These are phyloP conservation scores for Rhagium mordax DNA, from an alignment of 2,888 invertebrate species.

Conservation along the genomic window DNA sequence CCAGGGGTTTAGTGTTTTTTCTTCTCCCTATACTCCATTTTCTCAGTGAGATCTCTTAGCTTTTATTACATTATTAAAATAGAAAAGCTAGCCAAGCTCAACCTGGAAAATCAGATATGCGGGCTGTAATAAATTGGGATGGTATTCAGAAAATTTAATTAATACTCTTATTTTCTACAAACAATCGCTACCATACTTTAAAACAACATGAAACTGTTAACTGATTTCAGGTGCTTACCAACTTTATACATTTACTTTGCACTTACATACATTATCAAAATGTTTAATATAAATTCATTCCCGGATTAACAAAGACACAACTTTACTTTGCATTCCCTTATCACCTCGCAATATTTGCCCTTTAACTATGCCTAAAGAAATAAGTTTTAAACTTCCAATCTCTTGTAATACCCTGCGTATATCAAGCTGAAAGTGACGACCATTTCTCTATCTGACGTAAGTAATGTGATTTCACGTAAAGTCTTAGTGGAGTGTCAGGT, in stretches of 20 bases:
- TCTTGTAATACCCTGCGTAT: conserved; percentile 35
- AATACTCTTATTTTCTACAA: not conserved
- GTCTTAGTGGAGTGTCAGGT: conserved; percentile 33
- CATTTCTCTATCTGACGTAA: conserved; percentile 35
- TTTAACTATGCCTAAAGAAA: conserved; percentile 29
- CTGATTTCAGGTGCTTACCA: not conserved
- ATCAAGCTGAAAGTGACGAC: conserved; percentile 31
- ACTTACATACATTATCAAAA: conserved; percentile 4
- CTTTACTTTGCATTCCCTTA: conserved; percentile 5
- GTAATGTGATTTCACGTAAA: conserved; percentile 35
- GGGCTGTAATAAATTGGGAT: not conserved
- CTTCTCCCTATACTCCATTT: not conserved
- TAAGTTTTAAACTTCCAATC: conserved; percentile 32
- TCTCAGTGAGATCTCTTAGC: not conserved
- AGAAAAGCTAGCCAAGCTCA: not conserved
- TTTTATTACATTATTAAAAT: not conserved
- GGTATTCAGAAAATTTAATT: not conserved
- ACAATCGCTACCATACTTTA: not conserved
- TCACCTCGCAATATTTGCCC: conserved; percentile 31
- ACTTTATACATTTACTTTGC: not conserved
- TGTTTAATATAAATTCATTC: conserved; percentile 24
- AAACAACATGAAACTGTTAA: not conserved
- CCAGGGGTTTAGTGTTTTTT: not conserved
- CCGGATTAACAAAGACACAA: conserved; percentile 26
- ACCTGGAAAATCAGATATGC: not conserved